Base-by-base conservation (phyloP, 2,888 invertebrate genomes). In the Thalpophila matura region DNA sequence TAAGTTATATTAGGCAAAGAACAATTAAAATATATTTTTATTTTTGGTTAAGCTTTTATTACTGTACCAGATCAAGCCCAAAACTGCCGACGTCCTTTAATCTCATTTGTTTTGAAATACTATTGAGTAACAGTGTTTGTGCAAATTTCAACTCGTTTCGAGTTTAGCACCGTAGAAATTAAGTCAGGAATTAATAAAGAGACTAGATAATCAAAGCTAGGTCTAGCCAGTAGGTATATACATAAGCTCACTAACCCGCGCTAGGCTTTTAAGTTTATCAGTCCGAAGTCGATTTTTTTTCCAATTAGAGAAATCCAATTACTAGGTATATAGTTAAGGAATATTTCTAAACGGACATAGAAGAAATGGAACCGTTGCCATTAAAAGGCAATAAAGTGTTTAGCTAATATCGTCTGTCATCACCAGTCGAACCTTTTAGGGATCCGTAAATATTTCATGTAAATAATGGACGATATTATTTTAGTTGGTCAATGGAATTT, bases 391-490 rank as follows among this genome's bases (percentile, higher is more conserved):
- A 24, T 16, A n/a, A n/a, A 24, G 7, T 20, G 20, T 33, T 26
- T 24, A 35, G 12, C 31, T 20, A 29, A 26, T 14, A 22, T 27
- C 14, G 33, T 35, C 42, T 20, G 43, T 14, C 24, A n/a, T 40
- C 22, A 7, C 42, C 61, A 53, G 45, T 47, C 35, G 43, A 14
- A 29, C 54, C 46, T 51, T 61, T 10, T 0, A 14, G 22, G 27
- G 45, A 18, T 24, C 18, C 24, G 27, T 42, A 46, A 53, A 62
- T 35, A 31, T 16, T 12, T 20, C 50, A 31, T 71, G 55, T 9
- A 53, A 55, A 50, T n/a, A 67, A 54, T 49, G 42, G 64, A 63
- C 67, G 43, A 47, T 33, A 29, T 31, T 33, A 14, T 43, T 71
- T 27, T 46, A 63, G 16, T 43, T 71, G 12, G 54, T 43, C 72